Evolutionary conservation across 1,140 invertebrate genomes (phyloP), one percentile per base, ranked within the genome.

Genomic region (Calliopsis andreniformis): DNA sequence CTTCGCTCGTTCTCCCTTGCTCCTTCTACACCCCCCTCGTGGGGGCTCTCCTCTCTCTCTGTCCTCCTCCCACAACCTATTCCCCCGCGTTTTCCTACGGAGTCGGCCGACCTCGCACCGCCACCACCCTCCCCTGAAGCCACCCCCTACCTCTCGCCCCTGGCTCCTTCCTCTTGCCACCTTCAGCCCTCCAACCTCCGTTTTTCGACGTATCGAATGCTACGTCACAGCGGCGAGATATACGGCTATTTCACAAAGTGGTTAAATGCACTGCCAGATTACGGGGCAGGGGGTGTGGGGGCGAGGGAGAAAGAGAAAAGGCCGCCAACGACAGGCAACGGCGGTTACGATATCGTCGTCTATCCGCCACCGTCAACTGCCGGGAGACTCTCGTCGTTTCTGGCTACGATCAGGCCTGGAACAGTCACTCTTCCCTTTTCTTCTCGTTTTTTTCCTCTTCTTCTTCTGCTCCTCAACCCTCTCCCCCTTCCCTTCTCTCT

Each of bases 211-310:
- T 92, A 92, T 91, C 89, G 91, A 92, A 90, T 91, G 86, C 89
- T 90, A 89, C 87, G 87, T 88, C 87, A 89, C 88, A 81, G 72
- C 78, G 81, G 82, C 78, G 83, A 91, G 84, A 90, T 90, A 89
- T 89, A 91, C 89, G 87, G 85, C 85, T 89, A 87, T 90, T 90
- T 91, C 88, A 82, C 89, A 91, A 91, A 91, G 88, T 90, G 89
- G 87, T 91, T 90, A 91, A 91, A 92, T 91, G 88, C 89, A 91
- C 91, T 89, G 85, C 86, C 87, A 90, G 88, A 91, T 91, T 91
- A 90, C 85, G 86, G 71, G 66, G 18, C 0, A 23, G 67, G n/a
- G 18, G 23, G 42, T 3, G 10, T 10, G 69, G n/a, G 23, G 47
- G 28, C 23, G 32, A 20, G 58, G 28, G 3, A 10, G 25, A 8